Percentiles rank a stretch among this genome's conserved stretches.
Evolutionary conservation across 2,888 invertebrate species (phyloP).

Genomic region (Diabrotica balteata): DNA sequence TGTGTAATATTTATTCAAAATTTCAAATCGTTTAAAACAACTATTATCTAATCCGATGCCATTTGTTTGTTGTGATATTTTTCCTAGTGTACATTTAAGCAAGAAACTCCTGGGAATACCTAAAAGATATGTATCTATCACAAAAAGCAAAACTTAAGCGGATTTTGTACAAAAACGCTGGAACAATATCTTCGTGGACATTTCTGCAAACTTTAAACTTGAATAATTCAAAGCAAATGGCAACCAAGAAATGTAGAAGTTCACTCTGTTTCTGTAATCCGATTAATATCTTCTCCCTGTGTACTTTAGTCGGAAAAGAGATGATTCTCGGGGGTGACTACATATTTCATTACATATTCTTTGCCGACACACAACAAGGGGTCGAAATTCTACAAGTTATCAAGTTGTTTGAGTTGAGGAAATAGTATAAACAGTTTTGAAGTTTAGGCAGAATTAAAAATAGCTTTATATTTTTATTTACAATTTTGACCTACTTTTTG

Average conservation of each 20-base stretch:
- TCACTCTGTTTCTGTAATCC: slow-evolving; percentile 39
- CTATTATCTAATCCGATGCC: no score
- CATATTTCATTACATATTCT: slow-evolving; percentile 43
- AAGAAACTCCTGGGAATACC: slow-evolving; percentile 3
- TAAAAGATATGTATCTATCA: slow-evolving; percentile 22
- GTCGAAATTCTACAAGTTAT: no score
- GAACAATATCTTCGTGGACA: slow-evolving; percentile 25
- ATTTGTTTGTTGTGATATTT: no score
- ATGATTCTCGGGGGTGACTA: slow-evolving; percentile 37
- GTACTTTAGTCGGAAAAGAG: slow-evolving; percentile 34
- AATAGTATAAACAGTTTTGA: slow-evolving; percentile 3
- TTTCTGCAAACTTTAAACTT: slow-evolving; percentile 23
- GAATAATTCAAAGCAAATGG: slow-evolving; percentile 26
- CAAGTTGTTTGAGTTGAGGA: slow-evolving; percentile 35
- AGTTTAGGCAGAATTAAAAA: not conserved
- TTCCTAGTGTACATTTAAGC: not conserved
- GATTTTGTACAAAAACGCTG: slow-evolving; percentile 20
- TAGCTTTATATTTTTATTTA: no score
- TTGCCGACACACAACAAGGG: not conserved
- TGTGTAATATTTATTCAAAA: no score
- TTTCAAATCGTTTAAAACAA: no score
- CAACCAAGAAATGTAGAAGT: slow-evolving; percentile 26
- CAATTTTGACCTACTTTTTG: no score
- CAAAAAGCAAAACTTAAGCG: slow-evolving; percentile 20
- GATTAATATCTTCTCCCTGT: slow-evolving; percentile 37